Evolutionary conservation across 2,113 vertebrate species (phyloP).

Genomic region (Phrynocephalus versicolor): DNA sequence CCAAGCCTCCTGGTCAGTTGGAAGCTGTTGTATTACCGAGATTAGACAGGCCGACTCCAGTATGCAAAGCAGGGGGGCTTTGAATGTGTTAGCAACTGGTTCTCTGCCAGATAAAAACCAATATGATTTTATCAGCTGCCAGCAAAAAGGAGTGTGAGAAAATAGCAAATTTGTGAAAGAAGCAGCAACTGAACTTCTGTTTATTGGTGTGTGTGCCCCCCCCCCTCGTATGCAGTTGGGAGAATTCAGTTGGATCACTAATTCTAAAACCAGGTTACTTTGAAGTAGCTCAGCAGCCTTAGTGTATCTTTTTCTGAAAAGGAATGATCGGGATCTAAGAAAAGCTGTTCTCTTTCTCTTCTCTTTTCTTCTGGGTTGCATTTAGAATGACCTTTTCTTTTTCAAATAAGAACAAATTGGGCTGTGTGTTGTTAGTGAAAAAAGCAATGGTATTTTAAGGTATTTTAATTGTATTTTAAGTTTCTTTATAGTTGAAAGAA

Average conservation of each 20-base stretch:
- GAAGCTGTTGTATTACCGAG: conserved; percentile 65
- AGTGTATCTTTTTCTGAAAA: neutral
- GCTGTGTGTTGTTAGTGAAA: conserved; percentile 12
- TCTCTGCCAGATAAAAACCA: conserved; percentile 54
- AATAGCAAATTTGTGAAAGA: conserved; percentile 49
- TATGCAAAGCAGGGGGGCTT: conserved; percentile 41
- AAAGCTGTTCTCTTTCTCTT: conserved; percentile 23
- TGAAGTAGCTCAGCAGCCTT: no score
- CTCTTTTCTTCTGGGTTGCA: conserved; percentile 11
- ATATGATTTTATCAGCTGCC: conserved; percentile 65
- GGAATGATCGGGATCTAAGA: neutral
- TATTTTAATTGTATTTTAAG: neutral
- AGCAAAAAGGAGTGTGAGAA: conserved; percentile 45
- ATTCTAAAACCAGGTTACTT: neutral
- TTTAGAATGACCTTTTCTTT: neutral
- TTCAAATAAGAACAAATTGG: neutral
- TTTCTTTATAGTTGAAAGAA: conserved; percentile 18
- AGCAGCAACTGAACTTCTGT: conserved; percentile 28
- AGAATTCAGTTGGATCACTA: neutral
- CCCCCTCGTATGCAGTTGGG: neutral
- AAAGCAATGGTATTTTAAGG: neutral
- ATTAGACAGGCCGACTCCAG: conserved; percentile 68
- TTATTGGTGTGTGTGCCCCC: conserved; percentile 37
- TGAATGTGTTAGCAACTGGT: conserved; percentile 53
- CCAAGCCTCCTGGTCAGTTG: conserved; percentile 52